Conservation (phyloP, 1,140 invertebrate species). For the Drosophila parvula region DNA sequence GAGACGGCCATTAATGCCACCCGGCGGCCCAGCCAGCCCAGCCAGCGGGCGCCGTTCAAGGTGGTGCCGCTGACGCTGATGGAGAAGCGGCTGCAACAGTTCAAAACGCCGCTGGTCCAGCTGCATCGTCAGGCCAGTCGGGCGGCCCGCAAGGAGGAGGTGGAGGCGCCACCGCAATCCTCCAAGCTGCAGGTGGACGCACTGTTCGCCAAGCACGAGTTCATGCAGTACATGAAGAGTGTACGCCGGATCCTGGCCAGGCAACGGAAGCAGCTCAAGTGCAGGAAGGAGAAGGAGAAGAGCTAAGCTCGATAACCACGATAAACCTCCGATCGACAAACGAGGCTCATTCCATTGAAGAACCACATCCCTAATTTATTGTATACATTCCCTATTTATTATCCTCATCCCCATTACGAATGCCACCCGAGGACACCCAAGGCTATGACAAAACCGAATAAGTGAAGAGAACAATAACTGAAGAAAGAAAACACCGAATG, state of each 20-base stretch:
- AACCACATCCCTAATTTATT: conserved; percentile 47
- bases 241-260: conserved; percentile 35
- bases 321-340: conserved; percentile 42
- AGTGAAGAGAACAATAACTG: conserved; percentile 11
- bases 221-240: conserved; percentile 50
- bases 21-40: not conserved
- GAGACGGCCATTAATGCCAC: conserved; percentile 65
- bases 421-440: conserved; percentile 10
- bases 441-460: conserved; percentile 55
- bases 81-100: conserved; percentile 45
- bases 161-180: not conserved
- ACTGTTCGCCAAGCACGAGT: conserved; percentile 53
- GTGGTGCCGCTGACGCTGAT: conserved; percentile 39
- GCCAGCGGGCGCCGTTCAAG: not conserved
- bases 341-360: conserved; percentile 49
- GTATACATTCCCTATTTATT: conserved; percentile 43
- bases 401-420: conserved; percentile 20
- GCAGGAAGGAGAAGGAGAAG: not conserved
- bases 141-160: conserved; percentile 20
- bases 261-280: conserved; percentile 21
- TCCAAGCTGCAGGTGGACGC: conserved; percentile 28
- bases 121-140: conserved; percentile 41
- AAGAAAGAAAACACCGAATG: conserved; percentile 19
- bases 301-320: conserved; percentile 1
- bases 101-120: conserved; percentile 50